Conservation (phyloP, 2,888 invertebrate species). For the Neoascia interrupta region DNA sequence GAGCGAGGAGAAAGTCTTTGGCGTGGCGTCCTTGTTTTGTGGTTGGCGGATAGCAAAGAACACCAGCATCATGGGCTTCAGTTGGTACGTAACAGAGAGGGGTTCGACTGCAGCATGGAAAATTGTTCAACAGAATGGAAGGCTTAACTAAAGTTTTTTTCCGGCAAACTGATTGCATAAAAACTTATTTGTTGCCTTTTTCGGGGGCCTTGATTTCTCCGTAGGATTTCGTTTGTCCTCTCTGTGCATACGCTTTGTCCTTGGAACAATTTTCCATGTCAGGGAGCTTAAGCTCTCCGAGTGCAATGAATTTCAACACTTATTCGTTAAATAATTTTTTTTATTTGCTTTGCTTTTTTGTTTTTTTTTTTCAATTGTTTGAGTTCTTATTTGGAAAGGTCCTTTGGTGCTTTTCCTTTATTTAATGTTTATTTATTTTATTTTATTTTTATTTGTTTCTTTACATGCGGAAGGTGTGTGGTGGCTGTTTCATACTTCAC, state of each 20-base stretch:
- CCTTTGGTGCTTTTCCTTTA: constrained; percentile 41
- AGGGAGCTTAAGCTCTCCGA: constrained; percentile 54
- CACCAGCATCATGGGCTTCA: constrained; percentile 81
- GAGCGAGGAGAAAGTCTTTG: constrained; percentile 79
- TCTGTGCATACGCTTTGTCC: constrained; percentile 64
- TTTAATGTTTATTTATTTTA: constrained; percentile 28
- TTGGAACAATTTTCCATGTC: constrained; percentile 68
- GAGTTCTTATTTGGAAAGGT: constrained; percentile 12
- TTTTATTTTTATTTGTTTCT: constrained; percentile 59
- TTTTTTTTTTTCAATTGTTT: constrained; percentile 10
- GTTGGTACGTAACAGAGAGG: constrained; percentile 80
- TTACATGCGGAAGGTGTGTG: constrained; percentile 79
- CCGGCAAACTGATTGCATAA: constrained; percentile 34
- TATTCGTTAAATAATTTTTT: constrained; percentile 29
- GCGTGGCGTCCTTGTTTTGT: constrained; percentile 82
- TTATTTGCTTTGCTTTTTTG: constrained; percentile 21
- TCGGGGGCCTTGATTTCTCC: constrained; percentile 4
- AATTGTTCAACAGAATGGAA: constrained; percentile 66
- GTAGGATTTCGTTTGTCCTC: constrained; percentile 50
- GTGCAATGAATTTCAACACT: constrained; percentile 66
- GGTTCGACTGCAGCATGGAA: constrained; percentile 32
- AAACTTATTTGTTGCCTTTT: constrained; percentile 40
- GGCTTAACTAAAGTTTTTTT: constrained; percentile 65
- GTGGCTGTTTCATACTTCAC: constrained; percentile 81
- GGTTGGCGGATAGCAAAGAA: constrained; percentile 81